Evolutionary conservation across 2,113 vertebrate species (phyloP), one percentile per base, ranked within the genome.

Genomic region (Panthera uncia): DNA sequence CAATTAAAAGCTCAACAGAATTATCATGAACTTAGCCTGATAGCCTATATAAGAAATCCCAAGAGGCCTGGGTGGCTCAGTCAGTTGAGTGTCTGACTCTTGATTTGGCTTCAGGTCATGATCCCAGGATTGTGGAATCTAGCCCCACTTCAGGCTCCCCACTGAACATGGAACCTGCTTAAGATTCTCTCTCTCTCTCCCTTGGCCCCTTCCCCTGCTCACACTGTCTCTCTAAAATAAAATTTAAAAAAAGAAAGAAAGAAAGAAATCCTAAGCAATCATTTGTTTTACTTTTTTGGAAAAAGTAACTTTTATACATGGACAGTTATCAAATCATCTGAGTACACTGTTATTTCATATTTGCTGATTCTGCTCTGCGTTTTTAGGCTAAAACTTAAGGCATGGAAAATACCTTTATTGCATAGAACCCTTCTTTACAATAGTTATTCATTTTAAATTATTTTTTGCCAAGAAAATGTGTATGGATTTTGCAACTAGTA

Each of bases 241-340:
- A 61, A 61, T 57, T 55, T 57, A 8, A 57, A 57, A 57, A 57
- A 57, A 57, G 21, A 7, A 52, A 52, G 52, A 57, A 45, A 45
- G 45, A 45, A 45, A 57, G 55, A 57, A 57, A 57, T 21, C 19
- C 18, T 57, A 74, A 63, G 71, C 66, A 92, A 66, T 0, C 36
- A 6, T 55, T 61, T 95, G 31, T 57, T 27, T 76, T 68, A 3
- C 52, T 8, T 73, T 96, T 83, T 87, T 81, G 76, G 36, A 89
- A 76, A 95, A 84, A 85, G 33, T 74, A 79, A 85, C 10, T 88
- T 96, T 87, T 71, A 90, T 29, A 81, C 33, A 57, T 61, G 41
- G 33, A 87, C 23, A 84, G 27, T 7, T 69, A 73, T 48, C 21
- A 68, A 88, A 91, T 65, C 74, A 65, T 12, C 36, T 10, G 48